Base-by-base conservation (phyloP, 2,888 invertebrate genomes). In the Phoronis australis region DNA sequence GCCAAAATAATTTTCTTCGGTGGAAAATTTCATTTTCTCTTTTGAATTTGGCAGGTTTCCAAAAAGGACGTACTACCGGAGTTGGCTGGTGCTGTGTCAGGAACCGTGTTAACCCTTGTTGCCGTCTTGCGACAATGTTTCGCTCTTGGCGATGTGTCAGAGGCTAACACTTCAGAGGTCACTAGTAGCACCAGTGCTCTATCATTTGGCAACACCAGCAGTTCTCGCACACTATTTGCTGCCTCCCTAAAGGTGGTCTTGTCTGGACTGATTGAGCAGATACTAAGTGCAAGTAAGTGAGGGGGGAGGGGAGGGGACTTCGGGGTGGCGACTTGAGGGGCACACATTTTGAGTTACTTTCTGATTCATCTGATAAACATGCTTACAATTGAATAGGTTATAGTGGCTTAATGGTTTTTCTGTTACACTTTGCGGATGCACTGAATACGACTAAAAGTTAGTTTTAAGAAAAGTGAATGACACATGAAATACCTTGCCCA, bases 261-360 rank as follows among this genome's bases (percentile, higher is more conserved):
- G n/a, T 68, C 85, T 61, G 86, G 87, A 46, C 83, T 92, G 4
- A 79, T 91, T 0, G 86, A 88, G 60, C 91, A 92, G 87, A 87
- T 92, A 3, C 79, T 90, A 27, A 82, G 85, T 1, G 87, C 89
- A 42, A 71, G 83, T 56, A 86, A 85, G 62, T 67, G n/a, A 4
- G 35, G 15, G 31, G 9, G n/a, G n/a, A n/a, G n/a, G n/a, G n/a
- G n/a, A n/a, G n/a, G n/a, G n/a, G n/a, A n/a, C n/a, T n/a, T n/a
- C n/a, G n/a, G n/a, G n/a, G n/a, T n/a, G n/a, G n/a, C n/a, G n/a
- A n/a, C n/a, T n/a, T n/a, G n/a, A n/a, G n/a, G n/a, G n/a, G n/a
- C n/a, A n/a, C n/a, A n/a, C n/a, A n/a, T n/a, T n/a, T n/a, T n/a
- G n/a, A n/a, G n/a, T n/a, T n/a, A n/a, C n/a, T n/a, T n/a, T n/a